phyloP scores from a whole-genome alignment of 2,888 invertebrate species.

The Allophyes oxyacanthae region DNA sequence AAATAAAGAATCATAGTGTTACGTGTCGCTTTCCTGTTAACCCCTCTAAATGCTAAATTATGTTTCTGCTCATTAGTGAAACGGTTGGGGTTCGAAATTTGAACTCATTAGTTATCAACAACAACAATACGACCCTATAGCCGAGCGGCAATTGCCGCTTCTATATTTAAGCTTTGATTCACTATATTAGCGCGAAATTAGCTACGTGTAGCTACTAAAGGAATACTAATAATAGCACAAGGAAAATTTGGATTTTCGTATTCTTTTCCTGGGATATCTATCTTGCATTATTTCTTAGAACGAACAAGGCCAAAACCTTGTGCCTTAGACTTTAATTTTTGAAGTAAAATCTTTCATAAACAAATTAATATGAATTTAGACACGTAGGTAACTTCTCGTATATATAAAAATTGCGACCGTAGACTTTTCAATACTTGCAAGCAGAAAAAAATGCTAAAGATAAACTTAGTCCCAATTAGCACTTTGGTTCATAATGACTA shows the following conservation, averaged over 20 bases:
- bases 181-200: conserved; percentile 14
- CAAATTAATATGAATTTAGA: no score
- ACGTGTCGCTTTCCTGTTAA: no score
- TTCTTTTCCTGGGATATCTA: conserved; percentile 11
- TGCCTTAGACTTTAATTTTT: no score
- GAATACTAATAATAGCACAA: conserved; percentile 1
- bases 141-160: background rate
- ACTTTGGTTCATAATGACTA: background rate
- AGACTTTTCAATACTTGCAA: no score
- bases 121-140: no score
- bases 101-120: no score
- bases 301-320: background rate
- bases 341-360: background rate
- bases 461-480: background rate
- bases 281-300: background rate
- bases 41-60: no score
- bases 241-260: conserved; percentile 7
- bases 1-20: background rate
- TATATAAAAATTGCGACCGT: no score
- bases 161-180: conserved; percentile 7
- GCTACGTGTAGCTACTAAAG: conserved; percentile 5
- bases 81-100: no score
- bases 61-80: no score
- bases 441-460: background rate
- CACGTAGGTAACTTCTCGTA: no score